Conservation (phyloP, 2,888 invertebrate genomes). For the Lamellibrachia satsuma region DNA sequence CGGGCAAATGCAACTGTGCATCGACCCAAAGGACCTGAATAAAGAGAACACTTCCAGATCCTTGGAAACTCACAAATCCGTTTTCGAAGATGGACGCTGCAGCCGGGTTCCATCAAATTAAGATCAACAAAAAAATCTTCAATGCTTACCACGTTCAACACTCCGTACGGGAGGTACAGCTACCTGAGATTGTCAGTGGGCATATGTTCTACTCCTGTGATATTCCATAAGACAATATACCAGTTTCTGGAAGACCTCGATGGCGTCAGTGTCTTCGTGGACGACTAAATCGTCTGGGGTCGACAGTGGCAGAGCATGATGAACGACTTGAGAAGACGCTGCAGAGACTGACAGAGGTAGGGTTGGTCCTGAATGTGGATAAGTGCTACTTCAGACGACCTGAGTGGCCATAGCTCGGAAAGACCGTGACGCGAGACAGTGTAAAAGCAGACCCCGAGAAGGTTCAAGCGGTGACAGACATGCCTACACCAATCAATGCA, state of each 20-base stretch:
- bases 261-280: constrained; percentile 7
- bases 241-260: constrained; percentile 23
- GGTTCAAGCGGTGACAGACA: constrained; percentile 39
- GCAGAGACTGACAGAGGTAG: background rate
- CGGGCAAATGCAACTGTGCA: background rate
- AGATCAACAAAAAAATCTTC: constrained; percentile 30
- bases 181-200: constrained; percentile 42
- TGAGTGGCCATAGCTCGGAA: background rate
- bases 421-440: background rate
- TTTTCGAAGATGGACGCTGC: no score
- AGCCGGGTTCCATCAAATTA: constrained; percentile 14
- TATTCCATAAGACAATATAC: constrained; percentile 37
- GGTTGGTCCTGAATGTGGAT: no score
- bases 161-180: background rate
- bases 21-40: constrained; percentile 25
- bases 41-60: constrained; percentile 14
- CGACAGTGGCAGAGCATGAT: background rate
- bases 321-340: constrained; percentile 22
- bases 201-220: constrained; percentile 31
- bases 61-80: no score
- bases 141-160: constrained; percentile 17
- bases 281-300: background rate
- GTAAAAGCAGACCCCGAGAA: constrained; percentile 41
- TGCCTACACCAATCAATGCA: constrained; percentile 43
- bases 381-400: no score